Conservation (phyloP, 2,888 invertebrate species). For the Cheilosia variabilis region DNA sequence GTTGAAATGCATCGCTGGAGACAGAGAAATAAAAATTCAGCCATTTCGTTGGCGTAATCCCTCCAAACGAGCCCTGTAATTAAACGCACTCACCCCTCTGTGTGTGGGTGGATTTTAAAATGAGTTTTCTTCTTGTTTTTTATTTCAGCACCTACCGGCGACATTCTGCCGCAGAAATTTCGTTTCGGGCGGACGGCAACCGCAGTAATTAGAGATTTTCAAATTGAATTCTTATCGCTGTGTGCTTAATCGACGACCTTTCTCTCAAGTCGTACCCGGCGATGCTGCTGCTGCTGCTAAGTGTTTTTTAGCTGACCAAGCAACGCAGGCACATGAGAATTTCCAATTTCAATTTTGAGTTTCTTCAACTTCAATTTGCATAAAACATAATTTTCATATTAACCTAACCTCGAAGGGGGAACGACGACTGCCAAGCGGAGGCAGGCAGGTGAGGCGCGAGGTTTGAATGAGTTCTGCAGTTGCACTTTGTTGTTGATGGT, state of each 20-base stretch:
- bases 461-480: conserved; percentile 55
- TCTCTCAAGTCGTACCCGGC: conserved; percentile 8
- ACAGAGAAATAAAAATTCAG: conserved; percentile 45
- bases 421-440: not conserved
- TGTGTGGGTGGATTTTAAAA: conserved; percentile 25
- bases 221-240: conserved; percentile 62
- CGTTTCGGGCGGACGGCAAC: conserved; percentile 43
- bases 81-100: conserved; percentile 31
- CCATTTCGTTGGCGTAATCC: conserved; percentile 53
- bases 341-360: conserved; percentile 67
- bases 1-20: conserved; percentile 36
- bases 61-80: conserved; percentile 51
- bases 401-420: conserved; percentile 76
- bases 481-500: conserved; percentile 57
- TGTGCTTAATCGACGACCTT: conserved; percentile 54
- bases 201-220: conserved; percentile 63
- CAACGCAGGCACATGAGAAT: conserved; percentile 40
- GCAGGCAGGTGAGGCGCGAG: not conserved
- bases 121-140: not conserved
- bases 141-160: conserved; percentile 44
- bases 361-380: conserved; percentile 77
- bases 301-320: conserved; percentile 30
- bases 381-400: conserved; percentile 79
- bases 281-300: conserved; percentile 8
- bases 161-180: conserved; percentile 40